Base-by-base conservation (phyloP, 2,113 vertebrate species). In the Greenwoodochromis staneri region DNA sequence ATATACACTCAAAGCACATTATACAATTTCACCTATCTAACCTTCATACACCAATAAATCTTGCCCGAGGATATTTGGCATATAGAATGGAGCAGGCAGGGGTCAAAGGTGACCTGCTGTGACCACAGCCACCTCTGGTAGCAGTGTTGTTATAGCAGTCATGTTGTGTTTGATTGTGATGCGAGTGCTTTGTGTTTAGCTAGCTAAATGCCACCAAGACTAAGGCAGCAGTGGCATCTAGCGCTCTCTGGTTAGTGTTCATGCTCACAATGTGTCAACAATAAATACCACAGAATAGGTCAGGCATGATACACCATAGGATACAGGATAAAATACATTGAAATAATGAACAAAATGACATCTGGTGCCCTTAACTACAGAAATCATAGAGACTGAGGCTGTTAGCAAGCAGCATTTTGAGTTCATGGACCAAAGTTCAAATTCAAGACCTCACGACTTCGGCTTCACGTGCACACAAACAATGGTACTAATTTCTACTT, bases 401-500 rank as follows among this genome's bases (percentile, higher is more conserved):
- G 14, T 29, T 45, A 59, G 38, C 16, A 45, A 29, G 36, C 38
- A 45, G 54, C 55, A 31, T 42, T 73, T 71, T n/a, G 29, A 63
- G 27, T 73, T 45, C 24, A 29, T 7, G 9, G 40, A 47, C 7
- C 14, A 6, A 45, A 16, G n/a, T 9, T 5, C 9, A 42, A 34
- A 8, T 24, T 83, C 5, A n/a, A 36, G 8, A 12, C 36, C 31
- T 24, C 16, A 1, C 3, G 9, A 29, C 7, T 61, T 61, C 8
- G 1, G 21, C 45, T 38, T 73, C 51, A 21, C 47, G 47, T 42
- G 83, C 71, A 80, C 16, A 87, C 16, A 86, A 86, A 90, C 83
- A 69, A 80, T 21, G 36, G 51, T 21, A 49, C 91, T 92, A 92
- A 94, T 93, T 88, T 88, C 59, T 29, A 17, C 45, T 83, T 89